Evolutionary conservation across 2,113 vertebrate genomes (phyloP).

Genomic region (Scolopax mira): DNA sequence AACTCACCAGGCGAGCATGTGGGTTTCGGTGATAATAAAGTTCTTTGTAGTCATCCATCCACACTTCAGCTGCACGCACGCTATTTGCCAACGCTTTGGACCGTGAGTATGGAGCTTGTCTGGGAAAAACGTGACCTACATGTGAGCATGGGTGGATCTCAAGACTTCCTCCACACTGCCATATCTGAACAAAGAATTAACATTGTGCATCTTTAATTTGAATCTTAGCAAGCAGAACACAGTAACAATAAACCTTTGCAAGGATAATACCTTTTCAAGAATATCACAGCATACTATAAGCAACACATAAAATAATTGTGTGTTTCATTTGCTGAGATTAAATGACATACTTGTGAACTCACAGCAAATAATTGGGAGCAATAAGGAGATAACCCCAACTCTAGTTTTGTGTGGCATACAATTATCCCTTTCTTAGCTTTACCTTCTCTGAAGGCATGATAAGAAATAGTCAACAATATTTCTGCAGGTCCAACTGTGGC

Average conservation of each 20-base stretch:
- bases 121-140: constrained; percentile 95
- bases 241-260: neutral
- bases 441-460: neutral
- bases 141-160: constrained; percentile 97
- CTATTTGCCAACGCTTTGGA: constrained; percentile 94
- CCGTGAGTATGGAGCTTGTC: constrained; percentile 93
- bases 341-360: neutral
- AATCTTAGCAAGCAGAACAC: neutral
- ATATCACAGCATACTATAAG: neutral
- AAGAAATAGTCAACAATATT: neutral
- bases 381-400: neutral
- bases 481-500: neutral
- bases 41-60: constrained; percentile 95
- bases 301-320: neutral
- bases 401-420: neutral
- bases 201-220: neutral
- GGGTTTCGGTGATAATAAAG: constrained; percentile 94
- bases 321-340: neutral
- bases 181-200: constrained; percentile 81
- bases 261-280: neutral
- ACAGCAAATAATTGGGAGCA: neutral
- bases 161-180: constrained; percentile 95
- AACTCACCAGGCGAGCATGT: constrained; percentile 88
- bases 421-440: neutral
- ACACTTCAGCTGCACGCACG: constrained; percentile 94